phyloP scores from a whole-genome alignment of 2,888 invertebrate genomes.

The Panzeria rudis region DNA sequence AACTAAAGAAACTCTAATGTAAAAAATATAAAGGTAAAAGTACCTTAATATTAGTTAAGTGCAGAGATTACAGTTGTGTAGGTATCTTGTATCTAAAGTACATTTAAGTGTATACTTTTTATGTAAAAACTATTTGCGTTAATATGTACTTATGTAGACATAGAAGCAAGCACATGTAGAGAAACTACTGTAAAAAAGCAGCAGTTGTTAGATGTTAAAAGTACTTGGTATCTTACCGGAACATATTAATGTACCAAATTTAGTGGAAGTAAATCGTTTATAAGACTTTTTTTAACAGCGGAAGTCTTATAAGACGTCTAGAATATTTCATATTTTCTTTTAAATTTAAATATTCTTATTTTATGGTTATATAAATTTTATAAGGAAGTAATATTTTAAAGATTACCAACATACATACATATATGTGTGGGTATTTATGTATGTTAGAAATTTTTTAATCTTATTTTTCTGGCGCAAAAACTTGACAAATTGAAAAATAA shows the following conservation, averaged over 20 bases:
- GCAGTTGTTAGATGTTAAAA: conserved; percentile 27
- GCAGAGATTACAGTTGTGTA: neutral
- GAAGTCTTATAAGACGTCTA: conserved; percentile 42
- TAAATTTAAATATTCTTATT: conserved; percentile 13
- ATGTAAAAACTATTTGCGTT: no score
- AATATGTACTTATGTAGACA: neutral
- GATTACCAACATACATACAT: neutral
- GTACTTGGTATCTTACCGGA: conserved; percentile 49
- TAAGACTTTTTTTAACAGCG: neutral
- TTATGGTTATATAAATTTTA: neutral
- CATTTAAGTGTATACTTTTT: neutral
- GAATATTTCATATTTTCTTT: neutral
- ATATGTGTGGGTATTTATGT: no score
- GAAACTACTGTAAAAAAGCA: conserved; percentile 11
- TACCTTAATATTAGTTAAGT: conserved; percentile 27
- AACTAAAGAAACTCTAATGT: conserved; percentile 10
- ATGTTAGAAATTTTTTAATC: neutral
- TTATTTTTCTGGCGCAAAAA: neutral
- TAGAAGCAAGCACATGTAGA: neutral
- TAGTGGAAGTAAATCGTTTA: conserved; percentile 61
- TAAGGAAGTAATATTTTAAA: neutral
- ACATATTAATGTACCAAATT: conserved; percentile 66
- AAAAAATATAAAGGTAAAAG: conserved; percentile 32
- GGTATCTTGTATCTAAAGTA: conserved; percentile 1
- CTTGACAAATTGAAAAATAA: conserved; percentile 40